These are phyloP conservation scores for Melierax canorus DNA, from an alignment of 2,113 vertebrate species.

Conservation along the genomic window DNA sequence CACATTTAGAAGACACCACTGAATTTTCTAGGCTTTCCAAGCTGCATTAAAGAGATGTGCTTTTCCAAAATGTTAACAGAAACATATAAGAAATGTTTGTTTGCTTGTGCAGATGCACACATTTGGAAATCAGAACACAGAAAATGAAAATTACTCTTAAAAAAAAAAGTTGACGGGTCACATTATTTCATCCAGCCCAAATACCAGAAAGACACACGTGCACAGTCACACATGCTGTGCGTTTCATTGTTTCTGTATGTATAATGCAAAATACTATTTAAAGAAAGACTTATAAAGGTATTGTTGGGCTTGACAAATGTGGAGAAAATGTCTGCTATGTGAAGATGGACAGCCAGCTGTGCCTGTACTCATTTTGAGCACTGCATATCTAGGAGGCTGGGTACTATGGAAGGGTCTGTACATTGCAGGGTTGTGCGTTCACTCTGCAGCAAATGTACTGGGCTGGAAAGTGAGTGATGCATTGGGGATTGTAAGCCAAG, in stretches of 20 bases:
- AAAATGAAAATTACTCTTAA: neutral
- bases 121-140: neutral
- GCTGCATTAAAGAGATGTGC: neutral
- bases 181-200: neutral
- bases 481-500: neutral
- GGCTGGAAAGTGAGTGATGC: neutral
- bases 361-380: neutral
- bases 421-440: neutral
- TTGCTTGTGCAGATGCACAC: neutral
- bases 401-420: neutral
- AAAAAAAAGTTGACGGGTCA: neutral
- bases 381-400: neutral
- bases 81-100: neutral
- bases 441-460: neutral
- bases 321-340: neutral
- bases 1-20: neutral
- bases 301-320: neutral
- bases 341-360: neutral
- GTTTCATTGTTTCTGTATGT: neutral
- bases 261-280: neutral
- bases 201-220: neutral
- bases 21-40: neutral
- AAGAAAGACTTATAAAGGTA: neutral
- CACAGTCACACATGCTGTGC: accelerated
- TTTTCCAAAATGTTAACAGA: neutral